A percentile compares a stretch with the other conserved stretches of the same genome.
These are phyloP conservation scores for Synergus itoensis DNA, from an alignment of 2,888 invertebrate species.

Conservation along the genomic window DNA sequence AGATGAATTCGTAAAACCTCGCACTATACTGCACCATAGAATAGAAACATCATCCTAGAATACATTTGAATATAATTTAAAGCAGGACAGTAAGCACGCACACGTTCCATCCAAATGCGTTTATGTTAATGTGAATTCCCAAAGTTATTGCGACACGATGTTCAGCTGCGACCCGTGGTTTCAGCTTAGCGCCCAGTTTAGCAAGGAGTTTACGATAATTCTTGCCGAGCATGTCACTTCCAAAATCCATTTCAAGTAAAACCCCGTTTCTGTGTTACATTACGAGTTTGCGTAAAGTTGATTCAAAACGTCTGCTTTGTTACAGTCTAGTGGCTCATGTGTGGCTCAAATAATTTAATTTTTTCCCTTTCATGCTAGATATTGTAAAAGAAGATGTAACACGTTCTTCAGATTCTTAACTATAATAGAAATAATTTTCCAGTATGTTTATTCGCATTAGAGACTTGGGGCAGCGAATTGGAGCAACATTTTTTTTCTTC, in stretches of 20 bases:
- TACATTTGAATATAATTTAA: constrained; percentile 67
- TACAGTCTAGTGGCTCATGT: too few species aligned
- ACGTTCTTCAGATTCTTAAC: too few species aligned
- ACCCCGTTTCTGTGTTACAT: not conserved
- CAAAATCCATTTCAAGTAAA: constrained; percentile 29
- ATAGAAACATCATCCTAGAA: constrained; percentile 59
- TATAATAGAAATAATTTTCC: too few species aligned
- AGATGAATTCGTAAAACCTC: constrained; percentile 64
- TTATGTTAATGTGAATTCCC: constrained; percentile 61
- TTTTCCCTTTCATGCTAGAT: too few species aligned
- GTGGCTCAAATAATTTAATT: too few species aligned
- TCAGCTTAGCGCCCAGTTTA: constrained; percentile 27
- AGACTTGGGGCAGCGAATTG: not conserved
- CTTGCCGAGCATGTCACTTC: constrained; percentile 15
- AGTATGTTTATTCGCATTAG: too few species aligned
- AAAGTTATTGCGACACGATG: constrained; percentile 49
- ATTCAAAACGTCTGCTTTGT: not conserved
- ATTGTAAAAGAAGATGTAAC: too few species aligned
- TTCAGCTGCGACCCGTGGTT: constrained; percentile 19
- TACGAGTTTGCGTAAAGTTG: not conserved
- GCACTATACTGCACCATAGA: constrained; percentile 52
- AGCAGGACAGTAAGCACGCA: constrained; percentile 37
- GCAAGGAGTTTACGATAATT: constrained; percentile 37
- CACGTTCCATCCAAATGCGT: constrained; percentile 55
- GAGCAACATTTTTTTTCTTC: not conserved